Base-by-base conservation (phyloP, 2,888 invertebrate genomes). In the Heteromyza rotundicornis region DNA sequence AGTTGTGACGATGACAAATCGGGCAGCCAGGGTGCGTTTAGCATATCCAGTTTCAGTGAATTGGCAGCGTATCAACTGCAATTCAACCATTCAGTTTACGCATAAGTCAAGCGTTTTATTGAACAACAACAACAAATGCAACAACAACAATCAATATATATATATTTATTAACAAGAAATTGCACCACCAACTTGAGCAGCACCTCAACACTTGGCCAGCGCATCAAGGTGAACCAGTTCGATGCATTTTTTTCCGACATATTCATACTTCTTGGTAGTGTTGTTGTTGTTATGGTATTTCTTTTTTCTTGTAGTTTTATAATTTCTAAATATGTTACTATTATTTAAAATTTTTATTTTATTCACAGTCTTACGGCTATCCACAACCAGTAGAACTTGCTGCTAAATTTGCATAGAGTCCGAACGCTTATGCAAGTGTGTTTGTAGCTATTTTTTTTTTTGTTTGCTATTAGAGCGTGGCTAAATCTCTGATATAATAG, bases 111-210 rank as follows among this genome's bases (percentile, higher is more conserved):
- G 19, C 17, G 19, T 47, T 47, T 47, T 20, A 20, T 19, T 47
- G 47, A 47, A 17, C 47, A 19, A 47, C 17, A 5, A 47, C 20
- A 47, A 20, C 47, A 47, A 47, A 17, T 12, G 2, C 20, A 47
- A 47, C 47, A 47, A 40, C 40, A 40, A 40, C 40, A 40, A 40
- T n/a, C n/a, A 27, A n/a, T n/a, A n/a, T n/a, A n/a, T n/a, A n/a
- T n/a, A n/a, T n/a, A n/a, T n/a, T n/a, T n/a, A n/a, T n/a, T n/a
- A n/a, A n/a, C 10, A 27, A 27, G 27, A 27, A 27, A n/a, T n/a
- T n/a, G n/a, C n/a, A n/a, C n/a, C n/a, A n/a, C 32, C 32, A 32
- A 32, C 7, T 32, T 5, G 7, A 32, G 32, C 40, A 5, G 19
- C 20, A 20, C 47, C 7, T 47, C 14, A 47, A 47, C 17, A 47